Percentiles rank a stretch among this genome's conserved stretches.
Evolutionary conservation across 2,888 invertebrate genomes (phyloP).

Genomic region (Caenorhabditis sp.): DNA sequence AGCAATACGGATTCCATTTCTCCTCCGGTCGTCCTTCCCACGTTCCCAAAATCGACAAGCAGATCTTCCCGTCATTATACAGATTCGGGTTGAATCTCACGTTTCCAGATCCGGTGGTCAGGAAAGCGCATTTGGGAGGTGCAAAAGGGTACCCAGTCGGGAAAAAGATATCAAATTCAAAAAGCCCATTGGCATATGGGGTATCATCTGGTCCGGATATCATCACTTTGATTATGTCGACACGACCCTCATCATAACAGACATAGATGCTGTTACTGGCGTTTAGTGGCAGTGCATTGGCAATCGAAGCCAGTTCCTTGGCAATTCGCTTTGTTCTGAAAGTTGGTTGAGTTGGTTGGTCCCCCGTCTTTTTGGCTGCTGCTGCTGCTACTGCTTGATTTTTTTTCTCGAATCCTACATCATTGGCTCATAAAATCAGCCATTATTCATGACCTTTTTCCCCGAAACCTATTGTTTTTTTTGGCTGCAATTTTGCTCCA

Average conservation of each 20-base stretch:
- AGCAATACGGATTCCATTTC: slow-evolving; percentile 83
- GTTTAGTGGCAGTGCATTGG: slow-evolving; percentile 77
- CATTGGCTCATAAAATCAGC: not conserved
- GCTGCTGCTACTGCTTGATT: too few species aligned
- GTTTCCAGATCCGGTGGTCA: slow-evolving; percentile 86
- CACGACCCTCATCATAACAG: slow-evolving; percentile 82
- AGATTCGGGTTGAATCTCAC: slow-evolving; percentile 87
- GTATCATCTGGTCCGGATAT: slow-evolving; percentile 85
- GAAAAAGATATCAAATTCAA: slow-evolving; percentile 84
- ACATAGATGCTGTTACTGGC: slow-evolving; percentile 82
- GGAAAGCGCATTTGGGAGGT: slow-evolving; percentile 86
- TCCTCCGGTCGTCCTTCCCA: slow-evolving; percentile 83
- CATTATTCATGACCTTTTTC: not conserved
- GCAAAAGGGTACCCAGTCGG: slow-evolving; percentile 85
- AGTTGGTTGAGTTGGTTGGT: too few species aligned
- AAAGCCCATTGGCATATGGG: slow-evolving; percentile 86
- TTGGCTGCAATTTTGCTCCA: too few species aligned
- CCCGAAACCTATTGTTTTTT: not conserved
- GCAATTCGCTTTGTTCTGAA: slow-evolving; percentile 72
- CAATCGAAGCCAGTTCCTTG: slow-evolving; percentile 82
- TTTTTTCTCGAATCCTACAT: not conserved
- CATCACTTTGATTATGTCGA: slow-evolving; percentile 81
- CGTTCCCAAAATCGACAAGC: slow-evolving; percentile 82
- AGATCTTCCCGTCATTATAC: slow-evolving; percentile 86
- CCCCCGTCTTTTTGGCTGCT: too few species aligned